Conservation (phyloP, 2,797 vertebrate genomes). For the Adelosebastes latens region DNA sequence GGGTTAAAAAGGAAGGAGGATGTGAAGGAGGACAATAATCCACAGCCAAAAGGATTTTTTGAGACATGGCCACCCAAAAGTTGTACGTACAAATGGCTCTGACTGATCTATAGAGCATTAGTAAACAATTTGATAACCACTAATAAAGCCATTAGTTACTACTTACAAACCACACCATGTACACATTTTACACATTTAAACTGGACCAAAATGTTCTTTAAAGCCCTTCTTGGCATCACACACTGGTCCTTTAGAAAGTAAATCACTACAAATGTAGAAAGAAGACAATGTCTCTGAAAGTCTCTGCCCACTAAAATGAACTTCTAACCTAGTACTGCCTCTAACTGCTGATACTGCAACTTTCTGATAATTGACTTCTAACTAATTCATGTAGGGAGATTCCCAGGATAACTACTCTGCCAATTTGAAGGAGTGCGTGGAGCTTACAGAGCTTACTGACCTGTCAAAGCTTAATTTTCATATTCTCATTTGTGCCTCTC, state of each 20-base stretch:
- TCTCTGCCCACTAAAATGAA: background rate
- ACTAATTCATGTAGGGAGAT: background rate
- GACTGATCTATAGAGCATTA: background rate
- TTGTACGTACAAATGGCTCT: background rate
- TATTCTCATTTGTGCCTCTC: slow-evolving; percentile 25
- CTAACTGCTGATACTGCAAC: background rate
- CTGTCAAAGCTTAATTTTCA: slow-evolving; percentile 42
- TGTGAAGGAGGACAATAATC: background rate
- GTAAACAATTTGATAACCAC: background rate
- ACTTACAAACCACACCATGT: background rate
- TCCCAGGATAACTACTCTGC: background rate
- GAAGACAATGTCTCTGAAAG: background rate
- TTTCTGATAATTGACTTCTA: background rate
- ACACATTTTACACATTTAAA: background rate
- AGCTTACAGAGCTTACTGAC: slow-evolving; percentile 3
- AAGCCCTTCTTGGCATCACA: background rate
- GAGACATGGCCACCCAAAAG: background rate
- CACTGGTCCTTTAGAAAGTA: too few species aligned
- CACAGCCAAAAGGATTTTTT: background rate
- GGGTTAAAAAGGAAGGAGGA: background rate
- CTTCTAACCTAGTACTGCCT: background rate
- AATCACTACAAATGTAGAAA: background rate
- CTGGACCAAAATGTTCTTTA: background rate
- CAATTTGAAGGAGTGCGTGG: background rate
- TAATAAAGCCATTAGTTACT: background rate